Base-by-base conservation (phyloP, 2,797 vertebrate genomes). In the Choloepus didactylus region DNA sequence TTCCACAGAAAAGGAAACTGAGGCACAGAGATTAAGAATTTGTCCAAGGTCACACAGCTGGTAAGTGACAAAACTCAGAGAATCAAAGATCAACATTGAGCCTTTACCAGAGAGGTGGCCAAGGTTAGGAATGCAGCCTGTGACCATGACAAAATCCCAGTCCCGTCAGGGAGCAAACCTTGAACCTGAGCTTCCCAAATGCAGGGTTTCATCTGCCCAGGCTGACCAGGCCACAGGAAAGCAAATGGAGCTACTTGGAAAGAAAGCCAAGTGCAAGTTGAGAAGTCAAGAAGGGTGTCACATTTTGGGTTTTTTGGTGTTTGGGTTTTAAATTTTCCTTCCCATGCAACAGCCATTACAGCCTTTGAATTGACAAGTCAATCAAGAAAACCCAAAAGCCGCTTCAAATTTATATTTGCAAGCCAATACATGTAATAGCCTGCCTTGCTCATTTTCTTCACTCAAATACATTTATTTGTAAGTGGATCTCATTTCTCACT, bases 331-430 rank as follows among this genome's bases (percentile, higher is more conserved):
- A 49, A 85, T 81, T 79, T 82, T 51, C 46, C 59, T 93, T 91
- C 59, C 64, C 59, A 86, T 49, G 93, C 51, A 84, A 64, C 27
- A 70, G 35, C 27, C n/a, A 80, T 82, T 91, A 84, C 96, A 93
- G 84, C n/a, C 38, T 92, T 62, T 29, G 21, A 70, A 79, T 59
- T 87, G 41, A 86, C 64, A 90, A 60, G 87, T 75, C 67, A 79
- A 54, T 80, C 66, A 77, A 44, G 54, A 93, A 96, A 92, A 87
- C 19, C 8, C 16, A 29, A 49, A 93, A 90, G 56, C 44, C 41
- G 54, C n/a, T 93, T 94, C 51, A 73, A 67, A 59, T 62, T 67
- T 46, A 79, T 29, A 38, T 46, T 85, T 18, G 80, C 10, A 73
- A 75, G 41, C 25, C 81, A 87, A 41, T 75, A 62, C 51, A 41